Evolutionary conservation across 1,140 invertebrate genomes (phyloP), one percentile per base, ranked within the genome.

Genomic region (Idris sp.): DNA sequence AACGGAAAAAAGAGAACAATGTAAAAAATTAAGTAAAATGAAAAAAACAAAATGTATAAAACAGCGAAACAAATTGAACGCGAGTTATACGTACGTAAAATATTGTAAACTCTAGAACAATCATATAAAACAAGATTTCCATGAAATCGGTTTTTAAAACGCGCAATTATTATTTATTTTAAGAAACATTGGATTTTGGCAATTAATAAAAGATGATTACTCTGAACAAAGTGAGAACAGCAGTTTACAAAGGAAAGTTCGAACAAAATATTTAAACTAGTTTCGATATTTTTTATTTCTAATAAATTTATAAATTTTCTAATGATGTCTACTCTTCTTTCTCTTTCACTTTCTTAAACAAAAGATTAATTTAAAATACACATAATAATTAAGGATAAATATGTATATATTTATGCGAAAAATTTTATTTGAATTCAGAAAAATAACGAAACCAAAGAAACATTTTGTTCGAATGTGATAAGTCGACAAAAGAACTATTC

Each of bases 391-490:
- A n/a, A 40, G n/a, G 10, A 5, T 18, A 40, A 33, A 13, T 19
- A 35, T 22, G 8, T 33, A 22, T 19, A 35, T 41, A 54, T 43
- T 41, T 35, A 33, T 35, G 25, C 36, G 36, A 6, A 18, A 13
- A 26, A 2, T 1, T 43, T 26, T 26, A 43, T 15, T 26, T 16
- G n/a, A 43, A n/a, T n/a, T n/a, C 10, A n/a, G 26, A n/a, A 46
- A 38, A 31, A 0, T 31, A 31, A 1, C n/a, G 16, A 36, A 25
- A 26, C 18, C n/a, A 26, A 13, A 51, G 2, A 11, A 16, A 28
- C 22, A 16, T 65, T 54, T 44, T 44, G 36, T 53, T 44, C 40
- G 18, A n/a, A 19, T 16, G 48, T 51, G 30, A 36, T 19, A 18
- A 40, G 18, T n/a, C n/a, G n/a, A n/a, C 7, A 25, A 30, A 16